Evolutionary conservation across 2,113 vertebrate species (phyloP).

Genomic region (Chiloscyllium plagiosum): DNA sequence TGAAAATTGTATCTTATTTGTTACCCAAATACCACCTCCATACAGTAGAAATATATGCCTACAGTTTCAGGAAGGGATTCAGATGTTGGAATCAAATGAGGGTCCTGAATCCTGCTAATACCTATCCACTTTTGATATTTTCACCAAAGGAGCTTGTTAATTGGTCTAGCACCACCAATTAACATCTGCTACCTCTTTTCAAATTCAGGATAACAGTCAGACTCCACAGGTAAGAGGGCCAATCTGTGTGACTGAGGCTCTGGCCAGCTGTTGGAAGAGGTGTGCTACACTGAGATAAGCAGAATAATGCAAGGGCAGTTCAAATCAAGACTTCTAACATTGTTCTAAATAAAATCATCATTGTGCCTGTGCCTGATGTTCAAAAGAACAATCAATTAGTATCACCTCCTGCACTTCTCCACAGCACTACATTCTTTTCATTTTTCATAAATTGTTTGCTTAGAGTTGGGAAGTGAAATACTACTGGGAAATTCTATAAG

Average conservation of each 20-base stretch:
- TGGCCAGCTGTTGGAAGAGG: neutral
- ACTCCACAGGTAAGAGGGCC: neutral
- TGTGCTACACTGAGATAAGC: too few relatives aligned
- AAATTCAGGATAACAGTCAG: neutral
- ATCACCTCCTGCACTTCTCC: neutral
- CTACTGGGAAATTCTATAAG: neutral
- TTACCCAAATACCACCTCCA: neutral
- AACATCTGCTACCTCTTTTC: neutral
- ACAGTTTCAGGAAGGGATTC: neutral
- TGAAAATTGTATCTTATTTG: neutral
- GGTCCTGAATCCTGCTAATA: neutral
- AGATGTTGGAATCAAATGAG: neutral
- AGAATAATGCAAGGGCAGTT: neutral
- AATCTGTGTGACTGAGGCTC: neutral
- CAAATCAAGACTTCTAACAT: neutral
- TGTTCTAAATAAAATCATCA: neutral
- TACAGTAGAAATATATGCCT: neutral
- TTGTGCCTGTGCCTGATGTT: neutral
- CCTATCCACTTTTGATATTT: neutral
- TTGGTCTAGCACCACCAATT: too few relatives aligned
- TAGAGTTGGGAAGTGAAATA: neutral
- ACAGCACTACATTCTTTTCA: neutral
- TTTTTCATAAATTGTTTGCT: neutral
- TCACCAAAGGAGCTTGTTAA: neutral
- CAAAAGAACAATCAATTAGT: neutral